A percentile compares a stretch with the other conserved stretches of the same genome.
Conservation (phyloP, 2,113 vertebrate genomes). For the Grammomys dolichurus region DNA sequence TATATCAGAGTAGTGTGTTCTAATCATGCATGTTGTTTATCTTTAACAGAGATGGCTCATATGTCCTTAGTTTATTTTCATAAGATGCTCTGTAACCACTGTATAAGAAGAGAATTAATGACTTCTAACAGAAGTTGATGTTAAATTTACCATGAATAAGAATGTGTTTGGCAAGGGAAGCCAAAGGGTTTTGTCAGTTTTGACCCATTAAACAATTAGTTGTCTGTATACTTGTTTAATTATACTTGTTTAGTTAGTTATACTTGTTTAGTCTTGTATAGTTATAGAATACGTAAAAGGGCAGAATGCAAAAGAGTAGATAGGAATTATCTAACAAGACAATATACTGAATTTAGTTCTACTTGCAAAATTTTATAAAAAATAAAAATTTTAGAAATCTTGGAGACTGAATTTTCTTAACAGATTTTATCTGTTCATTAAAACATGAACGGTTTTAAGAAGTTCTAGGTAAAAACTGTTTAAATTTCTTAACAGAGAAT, state of each 20-base stretch:
- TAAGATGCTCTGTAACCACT: background rate
- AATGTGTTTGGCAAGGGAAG: background rate
- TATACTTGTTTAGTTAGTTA: background rate
- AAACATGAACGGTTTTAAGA: background rate
- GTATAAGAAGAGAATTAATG: background rate
- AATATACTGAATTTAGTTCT: background rate
- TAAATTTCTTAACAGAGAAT: background rate
- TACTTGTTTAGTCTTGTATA: background rate
- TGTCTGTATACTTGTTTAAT: background rate
- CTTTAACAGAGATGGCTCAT: background rate
- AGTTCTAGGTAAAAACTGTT: background rate
- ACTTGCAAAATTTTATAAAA: background rate
- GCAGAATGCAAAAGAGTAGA: background rate
- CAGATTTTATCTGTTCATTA: background rate
- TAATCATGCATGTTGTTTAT: background rate
- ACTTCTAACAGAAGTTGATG: background rate
- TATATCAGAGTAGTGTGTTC: background rate
- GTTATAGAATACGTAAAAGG: background rate
- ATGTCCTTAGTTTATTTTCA: background rate
- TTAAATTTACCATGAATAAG: background rate
- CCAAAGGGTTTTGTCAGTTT: background rate
- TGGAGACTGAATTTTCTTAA: background rate
- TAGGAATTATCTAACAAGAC: background rate
- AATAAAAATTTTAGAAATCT: background rate
- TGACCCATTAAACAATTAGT: background rate